Conservation (phyloP, 92 coral and sea anemone species). For the Heteractis magnifica region DNA sequence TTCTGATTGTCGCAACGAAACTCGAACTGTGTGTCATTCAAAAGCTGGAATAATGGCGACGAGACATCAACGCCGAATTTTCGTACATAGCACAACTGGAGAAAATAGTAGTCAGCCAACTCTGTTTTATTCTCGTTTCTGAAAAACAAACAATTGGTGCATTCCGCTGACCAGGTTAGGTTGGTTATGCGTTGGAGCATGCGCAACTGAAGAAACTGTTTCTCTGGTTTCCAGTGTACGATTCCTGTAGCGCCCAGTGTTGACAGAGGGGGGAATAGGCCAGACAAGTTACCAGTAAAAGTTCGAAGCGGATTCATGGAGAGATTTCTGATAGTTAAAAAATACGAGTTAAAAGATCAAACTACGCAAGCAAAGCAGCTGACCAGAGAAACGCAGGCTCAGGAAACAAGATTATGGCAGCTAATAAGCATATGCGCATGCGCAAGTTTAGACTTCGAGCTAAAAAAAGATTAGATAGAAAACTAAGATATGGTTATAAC, state of each 20-base stretch:
- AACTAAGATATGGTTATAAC: not conserved
- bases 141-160: constrained; percentile 31
- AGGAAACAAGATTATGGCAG: not conserved
- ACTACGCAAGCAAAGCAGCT: not conserved
- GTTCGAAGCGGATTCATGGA: not conserved
- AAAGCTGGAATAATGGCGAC: not conserved
- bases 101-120: not conserved
- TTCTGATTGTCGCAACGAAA: not conserved
- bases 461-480: not conserved
- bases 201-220: constrained; percentile 12
- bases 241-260: not conserved
- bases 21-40: not conserved
- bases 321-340: not conserved
- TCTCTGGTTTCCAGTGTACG: constrained; percentile 11
- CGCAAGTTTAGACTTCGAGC: not conserved
- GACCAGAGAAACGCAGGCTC: not conserved
- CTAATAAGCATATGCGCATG: not conserved
- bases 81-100: not conserved
- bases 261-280: constrained; percentile 15
- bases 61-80: constrained; percentile 1
- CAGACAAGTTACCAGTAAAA: constrained; percentile 19
- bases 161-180: constrained; percentile 43
- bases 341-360: not conserved
- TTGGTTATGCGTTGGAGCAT: constrained; percentile 37
- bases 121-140: not conserved